Evolutionary conservation across 2,113 vertebrate genomes (phyloP), one percentile per base, ranked within the genome.

Genomic region (Cephalopholis sonnerati): DNA sequence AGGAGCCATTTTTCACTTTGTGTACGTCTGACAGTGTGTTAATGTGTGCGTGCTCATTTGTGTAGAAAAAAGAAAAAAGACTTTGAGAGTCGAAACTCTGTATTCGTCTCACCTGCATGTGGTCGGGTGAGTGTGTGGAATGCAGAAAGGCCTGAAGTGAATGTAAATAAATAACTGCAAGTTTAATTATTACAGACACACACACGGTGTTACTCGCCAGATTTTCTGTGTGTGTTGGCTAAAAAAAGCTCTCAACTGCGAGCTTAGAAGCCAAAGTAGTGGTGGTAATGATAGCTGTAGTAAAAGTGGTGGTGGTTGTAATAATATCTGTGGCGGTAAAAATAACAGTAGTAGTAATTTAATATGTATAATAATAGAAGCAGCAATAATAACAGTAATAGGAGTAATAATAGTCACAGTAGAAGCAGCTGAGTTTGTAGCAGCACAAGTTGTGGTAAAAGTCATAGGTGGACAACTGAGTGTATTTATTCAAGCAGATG

Each of bases 1-100:
- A 86, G 82, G 61, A 84, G 65, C 65, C 84, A 87, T 93, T 93
- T 93, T 93, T 93, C 80, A 91, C 61, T 67, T 72, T 27, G 39
- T 64, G 73, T 77, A 57, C 32, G 79, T 73, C 67, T 57, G 75
- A 65, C 61, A 74, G 70, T 73, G 17, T 58, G 77, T 27, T 51
- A 55, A 66, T 32, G 25, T 79, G 72, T 53, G 51, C 12, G 24
- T 72, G 73, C 50, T 68, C 29, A 59, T 79, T 68, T 87, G 16
- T 69, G 73, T 39, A 53, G 48, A 51, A 75, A 77, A 3, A 53
- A 53, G n/a, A n/a, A 51, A 39, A 53, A 27, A 24, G 7, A 27
- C 32, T 0, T 74, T 67, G n/a, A 82, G 61, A 32, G 55, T 51
- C 3, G 1, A 83, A 69, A 61, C 44, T 16, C 58, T 57, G 27